phyloP scores from a whole-genome alignment of 2,888 invertebrate species.

The Leptothorax acervorum region DNA sequence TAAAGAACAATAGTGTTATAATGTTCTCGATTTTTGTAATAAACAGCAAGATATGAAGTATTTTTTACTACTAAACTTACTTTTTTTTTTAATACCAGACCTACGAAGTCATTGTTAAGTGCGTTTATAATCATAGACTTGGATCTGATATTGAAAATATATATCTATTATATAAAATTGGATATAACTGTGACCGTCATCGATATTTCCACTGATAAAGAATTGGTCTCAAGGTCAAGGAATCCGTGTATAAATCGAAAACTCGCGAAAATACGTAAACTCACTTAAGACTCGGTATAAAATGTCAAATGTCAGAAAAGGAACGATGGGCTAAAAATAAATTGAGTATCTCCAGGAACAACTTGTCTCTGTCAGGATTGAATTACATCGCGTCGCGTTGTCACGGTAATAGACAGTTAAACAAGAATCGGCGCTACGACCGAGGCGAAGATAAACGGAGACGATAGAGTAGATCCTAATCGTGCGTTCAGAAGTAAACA shows the following conservation, averaged over 20 bases:
- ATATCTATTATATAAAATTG: neutral
- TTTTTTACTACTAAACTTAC: neutral
- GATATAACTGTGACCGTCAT: neutral
- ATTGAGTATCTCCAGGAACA: neutral
- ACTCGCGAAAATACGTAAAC: neutral
- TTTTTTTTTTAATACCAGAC: neutral
- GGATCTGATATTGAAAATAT: neutral
- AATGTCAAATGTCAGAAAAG: neutral
- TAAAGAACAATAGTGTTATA: neutral
- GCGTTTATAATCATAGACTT: neutral
- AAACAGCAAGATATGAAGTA: neutral
- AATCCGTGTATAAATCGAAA: neutral
- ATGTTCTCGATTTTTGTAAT: neutral
- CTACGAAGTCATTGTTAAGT: neutral
- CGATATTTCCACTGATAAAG: neutral
- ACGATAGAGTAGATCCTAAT: slow-evolving; percentile 9
- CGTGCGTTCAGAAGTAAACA: neutral
- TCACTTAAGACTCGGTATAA: neutral
- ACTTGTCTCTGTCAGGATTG: neutral
- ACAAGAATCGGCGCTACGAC: neutral
- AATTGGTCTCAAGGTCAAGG: neutral
- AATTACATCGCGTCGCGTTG: neutral
- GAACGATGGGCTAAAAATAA: neutral
- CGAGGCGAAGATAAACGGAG: neutral
- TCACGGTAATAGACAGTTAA: neutral